phyloP scores from a whole-genome alignment of 2,888 invertebrate genomes.

The Chromoteleia sp. region DNA sequence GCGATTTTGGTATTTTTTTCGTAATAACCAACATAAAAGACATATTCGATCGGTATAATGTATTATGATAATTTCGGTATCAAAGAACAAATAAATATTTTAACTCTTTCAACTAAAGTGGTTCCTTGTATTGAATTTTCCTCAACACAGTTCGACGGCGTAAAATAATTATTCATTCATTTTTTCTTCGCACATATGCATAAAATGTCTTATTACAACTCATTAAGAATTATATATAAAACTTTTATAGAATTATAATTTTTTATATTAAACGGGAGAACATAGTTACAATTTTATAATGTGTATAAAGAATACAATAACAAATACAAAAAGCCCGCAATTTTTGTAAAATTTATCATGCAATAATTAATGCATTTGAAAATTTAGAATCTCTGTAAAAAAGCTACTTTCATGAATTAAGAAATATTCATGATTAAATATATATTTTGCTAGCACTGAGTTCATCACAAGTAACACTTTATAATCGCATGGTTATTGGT shows the following conservation, averaged over 20 bases:
- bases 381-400: neutral
- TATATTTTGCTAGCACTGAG: conserved; percentile 1
- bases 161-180: neutral
- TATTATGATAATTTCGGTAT: neutral
- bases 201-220: neutral
- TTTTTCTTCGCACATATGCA: neutral
- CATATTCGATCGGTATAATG: neutral
- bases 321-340: neutral
- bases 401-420: neutral
- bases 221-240: neutral
- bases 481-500: conserved; percentile 1
- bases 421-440: conserved; percentile 8
- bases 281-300: conserved; percentile 6
- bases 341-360: neutral
- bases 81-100: neutral
- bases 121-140: neutral
- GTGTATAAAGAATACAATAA: neutral
- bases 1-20: neutral
- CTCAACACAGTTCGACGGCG: neutral
- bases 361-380: neutral
- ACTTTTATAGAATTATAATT: neutral
- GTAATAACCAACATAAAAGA: neutral
- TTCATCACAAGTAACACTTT: conserved; percentile 2
- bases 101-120: neutral
- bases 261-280: neutral